Percentiles rank a stretch among this genome's conserved stretches.
These are phyloP conservation scores for Cyrtonyx montezumae DNA, from an alignment of 2,113 vertebrate genomes.

Conservation along the genomic window DNA sequence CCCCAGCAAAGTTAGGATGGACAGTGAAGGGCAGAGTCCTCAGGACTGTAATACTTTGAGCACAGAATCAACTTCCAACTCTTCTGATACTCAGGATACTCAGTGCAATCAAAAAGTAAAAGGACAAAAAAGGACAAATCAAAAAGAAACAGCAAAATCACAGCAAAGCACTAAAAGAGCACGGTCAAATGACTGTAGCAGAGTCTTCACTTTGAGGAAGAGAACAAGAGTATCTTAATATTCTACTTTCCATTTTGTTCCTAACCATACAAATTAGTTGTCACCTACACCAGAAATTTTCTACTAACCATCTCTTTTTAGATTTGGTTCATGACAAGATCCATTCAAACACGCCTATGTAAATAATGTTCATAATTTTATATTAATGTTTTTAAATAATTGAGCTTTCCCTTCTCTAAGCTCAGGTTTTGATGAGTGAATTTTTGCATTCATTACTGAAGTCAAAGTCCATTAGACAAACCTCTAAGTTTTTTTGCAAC, in stretches of 20 bases:
- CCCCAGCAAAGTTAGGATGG: slow-evolving; percentile 42
- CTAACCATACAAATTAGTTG: not conserved
- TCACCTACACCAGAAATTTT: not conserved
- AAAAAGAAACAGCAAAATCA: slow-evolving; percentile 68
- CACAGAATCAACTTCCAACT: not conserved
- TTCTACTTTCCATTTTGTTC: not conserved
- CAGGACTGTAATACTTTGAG: not conserved
- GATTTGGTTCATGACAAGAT: not conserved
- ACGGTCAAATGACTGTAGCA: slow-evolving; percentile 72
- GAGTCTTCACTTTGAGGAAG: slow-evolving; percentile 82
- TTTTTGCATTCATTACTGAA: slow-evolving; percentile 39
- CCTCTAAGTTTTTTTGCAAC: not conserved
- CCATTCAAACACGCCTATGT: slow-evolving; percentile 2
- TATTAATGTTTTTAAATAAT: slow-evolving; percentile 66
- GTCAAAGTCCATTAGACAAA: not conserved
- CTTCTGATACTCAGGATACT: not conserved
- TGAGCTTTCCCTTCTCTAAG: slow-evolving; percentile 24
- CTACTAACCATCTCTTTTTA: not conserved
- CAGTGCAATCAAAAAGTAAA: slow-evolving; percentile 65
- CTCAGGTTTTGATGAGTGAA: slow-evolving; percentile 56
- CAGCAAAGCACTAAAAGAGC: slow-evolving; percentile 79
- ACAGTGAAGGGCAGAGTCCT: slow-evolving; percentile 1
- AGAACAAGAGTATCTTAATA: slow-evolving; percentile 83
- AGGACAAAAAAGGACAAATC: slow-evolving; percentile 81
- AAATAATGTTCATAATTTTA: slow-evolving; percentile 70